Base-by-base conservation (phyloP, 2,113 vertebrate species). In the Eurystomus gularis region DNA sequence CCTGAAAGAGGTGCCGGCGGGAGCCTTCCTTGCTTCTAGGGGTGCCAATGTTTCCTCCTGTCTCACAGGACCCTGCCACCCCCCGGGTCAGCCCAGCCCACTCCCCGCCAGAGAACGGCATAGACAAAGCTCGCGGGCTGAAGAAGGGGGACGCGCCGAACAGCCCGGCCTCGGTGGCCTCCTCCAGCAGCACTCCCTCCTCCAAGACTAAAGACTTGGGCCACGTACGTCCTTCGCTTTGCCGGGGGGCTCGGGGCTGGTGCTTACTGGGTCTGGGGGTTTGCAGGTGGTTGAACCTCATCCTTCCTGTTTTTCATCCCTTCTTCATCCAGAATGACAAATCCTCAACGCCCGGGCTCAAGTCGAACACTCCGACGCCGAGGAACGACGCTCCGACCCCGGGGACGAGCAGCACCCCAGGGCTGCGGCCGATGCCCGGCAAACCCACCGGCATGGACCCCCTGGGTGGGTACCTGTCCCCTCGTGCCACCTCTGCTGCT, bases 151-250 rank as follows among this genome's bases (percentile, higher is more conserved):
- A 99, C 0, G 98, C 98, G 6, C 99, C 99, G 7, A 99, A 99
- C 98, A 99, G 99, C 98, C 99, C 99, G 0, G 99, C 99, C 96
- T 99, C 99, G 0, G 98, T 99, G 21, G 99, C 99, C 73, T 99
- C 99, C n/a, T 99, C 99, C 46, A 99, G 99, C 96, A 99, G 99
- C 98, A 99, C 99, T 16, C 99, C 99, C 16, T 99, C 99, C 65
- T 99, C 99, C 95, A 99, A 99, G 98, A 99, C 99, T 37, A 99
- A 99, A 98, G 99, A 99, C 97, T 98, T 99, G 95, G 97, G 98
- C 97, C 99, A 99, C 35, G 99, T 99, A 98, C 20, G 95, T 96
- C 46, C 64, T 65, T 42, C 2, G 2, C 21, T 55, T 37, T 24
- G 9, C 11, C 0, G n/a, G 12, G 28, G 12, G n/a, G n/a, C n/a